These are phyloP conservation scores for Linepithema humile DNA, from an alignment of 1,140 invertebrate genomes.

Conservation along the genomic window DNA sequence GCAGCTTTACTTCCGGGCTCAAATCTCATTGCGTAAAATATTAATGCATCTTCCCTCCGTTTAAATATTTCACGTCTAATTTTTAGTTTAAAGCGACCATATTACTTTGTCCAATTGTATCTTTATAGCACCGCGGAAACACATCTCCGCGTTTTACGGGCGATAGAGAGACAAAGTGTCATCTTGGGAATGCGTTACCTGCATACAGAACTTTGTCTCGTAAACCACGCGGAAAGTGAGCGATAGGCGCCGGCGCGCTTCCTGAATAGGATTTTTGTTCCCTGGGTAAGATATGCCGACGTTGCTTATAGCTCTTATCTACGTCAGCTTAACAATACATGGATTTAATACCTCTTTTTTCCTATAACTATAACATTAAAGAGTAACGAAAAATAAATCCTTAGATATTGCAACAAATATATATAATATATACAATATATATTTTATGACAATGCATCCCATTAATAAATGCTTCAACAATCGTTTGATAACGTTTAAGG, in stretches of 20 bases:
- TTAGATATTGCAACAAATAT: not conserved
- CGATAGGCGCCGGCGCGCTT: constrained; percentile 19
- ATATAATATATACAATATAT: too few relatives aligned
- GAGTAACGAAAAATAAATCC: too few relatives aligned
- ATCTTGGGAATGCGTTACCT: constrained; percentile 16
- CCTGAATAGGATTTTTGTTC: constrained; percentile 21
- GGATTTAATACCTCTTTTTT: not conserved
- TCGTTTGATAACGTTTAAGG: too few relatives aligned
- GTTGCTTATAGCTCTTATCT: constrained; percentile 5
- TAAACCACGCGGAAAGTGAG: constrained; percentile 43
- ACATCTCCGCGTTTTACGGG: not conserved
- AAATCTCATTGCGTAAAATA: not conserved
- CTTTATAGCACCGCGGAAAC: not conserved
- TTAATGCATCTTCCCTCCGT: not conserved
- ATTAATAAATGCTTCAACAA: too few relatives aligned
- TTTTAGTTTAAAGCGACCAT: not conserved
- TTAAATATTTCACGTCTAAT: not conserved
- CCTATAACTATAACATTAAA: not conserved
- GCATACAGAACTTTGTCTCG: constrained; percentile 26
- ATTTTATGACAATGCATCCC: not conserved
- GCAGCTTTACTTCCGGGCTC: not conserved
- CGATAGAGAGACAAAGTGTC: constrained; percentile 19
- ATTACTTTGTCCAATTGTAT: not conserved
- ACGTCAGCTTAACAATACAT: not conserved
- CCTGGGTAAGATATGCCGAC: not conserved